Conservation (phyloP, 2,113 vertebrate genomes). For the Capreolus pygargus region DNA sequence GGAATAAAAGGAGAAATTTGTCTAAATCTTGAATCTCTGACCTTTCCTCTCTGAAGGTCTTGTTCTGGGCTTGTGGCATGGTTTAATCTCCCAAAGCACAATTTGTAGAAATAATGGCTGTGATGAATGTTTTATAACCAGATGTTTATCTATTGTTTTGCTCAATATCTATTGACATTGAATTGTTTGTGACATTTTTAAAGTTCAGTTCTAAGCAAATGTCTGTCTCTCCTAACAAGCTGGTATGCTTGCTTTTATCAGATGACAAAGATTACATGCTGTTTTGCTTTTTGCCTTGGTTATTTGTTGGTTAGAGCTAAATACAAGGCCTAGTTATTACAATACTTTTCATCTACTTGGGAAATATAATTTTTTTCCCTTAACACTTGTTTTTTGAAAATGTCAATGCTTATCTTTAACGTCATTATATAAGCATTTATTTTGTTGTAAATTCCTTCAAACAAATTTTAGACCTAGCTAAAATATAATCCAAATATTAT, state of each 20-base stretch:
- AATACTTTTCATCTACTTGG: background rate
- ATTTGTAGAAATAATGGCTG: background rate
- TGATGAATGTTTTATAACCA: background rate
- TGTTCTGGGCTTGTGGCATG: background rate
- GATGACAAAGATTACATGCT: background rate
- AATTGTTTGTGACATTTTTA: background rate
- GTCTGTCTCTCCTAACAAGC: background rate
- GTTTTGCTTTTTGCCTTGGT: background rate
- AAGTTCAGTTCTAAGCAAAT: constrained; percentile 16
- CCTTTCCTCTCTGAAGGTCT: background rate
- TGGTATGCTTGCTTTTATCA: background rate
- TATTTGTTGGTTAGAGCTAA: background rate
- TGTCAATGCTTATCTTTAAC: background rate
- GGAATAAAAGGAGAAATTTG: background rate
- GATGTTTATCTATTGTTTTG: background rate
- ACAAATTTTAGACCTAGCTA: background rate
- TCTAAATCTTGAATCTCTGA: background rate
- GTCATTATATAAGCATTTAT: background rate
- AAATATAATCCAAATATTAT: background rate
- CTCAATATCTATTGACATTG: background rate
- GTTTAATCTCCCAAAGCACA: background rate
- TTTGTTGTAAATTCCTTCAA: background rate
- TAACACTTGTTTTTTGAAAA: background rate
- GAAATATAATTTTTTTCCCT: background rate
- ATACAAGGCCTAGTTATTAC: background rate